Percentiles rank a stretch among this genome's conserved stretches.
Evolutionary conservation across 2,113 vertebrate species (phyloP).

Genomic region (Pandion haliaetus): DNA sequence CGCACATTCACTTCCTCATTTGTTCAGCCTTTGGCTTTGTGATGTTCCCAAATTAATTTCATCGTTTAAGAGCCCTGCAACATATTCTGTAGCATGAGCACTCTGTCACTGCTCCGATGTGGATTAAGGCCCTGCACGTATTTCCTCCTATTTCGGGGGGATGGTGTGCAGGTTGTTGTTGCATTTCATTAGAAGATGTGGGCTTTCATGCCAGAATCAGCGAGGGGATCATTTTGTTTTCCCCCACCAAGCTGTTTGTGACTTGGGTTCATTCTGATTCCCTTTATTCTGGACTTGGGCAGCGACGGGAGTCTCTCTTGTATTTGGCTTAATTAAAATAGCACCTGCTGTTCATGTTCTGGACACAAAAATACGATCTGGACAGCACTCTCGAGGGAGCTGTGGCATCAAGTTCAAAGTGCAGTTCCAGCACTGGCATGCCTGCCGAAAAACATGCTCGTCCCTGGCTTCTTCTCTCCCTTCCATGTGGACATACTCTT

Average conservation of each 20-base stretch:
- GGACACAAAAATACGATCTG: background rate
- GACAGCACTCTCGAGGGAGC: background rate
- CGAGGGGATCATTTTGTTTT: background rate
- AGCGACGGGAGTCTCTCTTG: background rate
- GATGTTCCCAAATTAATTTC: background rate
- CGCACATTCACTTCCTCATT: background rate
- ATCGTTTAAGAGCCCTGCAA: background rate
- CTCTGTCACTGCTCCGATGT: background rate
- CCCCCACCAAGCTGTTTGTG: background rate
- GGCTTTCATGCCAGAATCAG: background rate
- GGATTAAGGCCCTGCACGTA: background rate
- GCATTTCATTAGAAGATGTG: background rate
- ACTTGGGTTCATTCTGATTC: background rate
- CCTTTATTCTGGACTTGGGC: background rate
- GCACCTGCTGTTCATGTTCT: background rate
- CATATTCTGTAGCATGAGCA: background rate
- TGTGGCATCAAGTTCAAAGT: background rate
- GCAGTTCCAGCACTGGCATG: background rate
- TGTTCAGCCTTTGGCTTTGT: background rate
- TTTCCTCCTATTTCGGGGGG: background rate
- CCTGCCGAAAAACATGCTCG: background rate
- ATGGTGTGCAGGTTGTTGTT: background rate
- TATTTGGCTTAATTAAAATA: slow-evolving; percentile 21
- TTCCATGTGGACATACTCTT: background rate
- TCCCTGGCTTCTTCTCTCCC: background rate